Evolutionary conservation across 1,140 invertebrate species (phyloP).

Genomic region (Cyclina sinensis): DNA sequence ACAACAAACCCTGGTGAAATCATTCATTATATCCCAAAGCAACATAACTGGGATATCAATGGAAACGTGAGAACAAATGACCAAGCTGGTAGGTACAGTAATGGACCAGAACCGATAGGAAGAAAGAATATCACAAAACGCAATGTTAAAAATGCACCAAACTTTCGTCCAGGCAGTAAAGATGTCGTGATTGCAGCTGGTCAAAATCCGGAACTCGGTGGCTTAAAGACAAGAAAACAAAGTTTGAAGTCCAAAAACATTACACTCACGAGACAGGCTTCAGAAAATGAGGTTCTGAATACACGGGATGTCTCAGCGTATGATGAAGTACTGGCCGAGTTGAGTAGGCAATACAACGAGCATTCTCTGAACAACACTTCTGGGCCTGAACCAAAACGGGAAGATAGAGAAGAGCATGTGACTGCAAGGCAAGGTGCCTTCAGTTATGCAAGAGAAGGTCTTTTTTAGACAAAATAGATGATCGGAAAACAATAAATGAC

Average conservation of each 20-base stretch:
- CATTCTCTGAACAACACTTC: background rate
- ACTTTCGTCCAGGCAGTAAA: too few relatives aligned
- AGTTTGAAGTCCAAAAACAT: too few relatives aligned
- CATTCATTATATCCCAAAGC: background rate
- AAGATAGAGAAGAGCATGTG: background rate
- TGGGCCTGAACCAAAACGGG: background rate
- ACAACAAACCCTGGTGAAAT: background rate
- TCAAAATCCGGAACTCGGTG: too few relatives aligned
- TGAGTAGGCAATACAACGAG: background rate
- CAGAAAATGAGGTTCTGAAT: background rate
- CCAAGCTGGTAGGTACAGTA: conserved; percentile 11
- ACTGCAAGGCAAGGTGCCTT: background rate
- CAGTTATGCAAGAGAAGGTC: too few relatives aligned
- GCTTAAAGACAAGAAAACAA: too few relatives aligned
- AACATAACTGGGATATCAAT: background rate
- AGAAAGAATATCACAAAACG: background rate
- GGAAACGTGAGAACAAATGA: background rate
- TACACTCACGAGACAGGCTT: too few relatives aligned
- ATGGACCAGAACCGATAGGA: conserved; percentile 31
- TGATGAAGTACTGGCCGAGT: conserved; percentile 3
- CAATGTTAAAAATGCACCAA: background rate
- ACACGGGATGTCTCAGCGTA: background rate
- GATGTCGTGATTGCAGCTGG: too few relatives aligned
- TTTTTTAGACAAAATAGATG: too few relatives aligned
- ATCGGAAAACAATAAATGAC: background rate